Evolutionary conservation across 2,113 vertebrate genomes (phyloP), one percentile per base, ranked within the genome.

Genomic region (Epinephelus fuscoguttatus): DNA sequence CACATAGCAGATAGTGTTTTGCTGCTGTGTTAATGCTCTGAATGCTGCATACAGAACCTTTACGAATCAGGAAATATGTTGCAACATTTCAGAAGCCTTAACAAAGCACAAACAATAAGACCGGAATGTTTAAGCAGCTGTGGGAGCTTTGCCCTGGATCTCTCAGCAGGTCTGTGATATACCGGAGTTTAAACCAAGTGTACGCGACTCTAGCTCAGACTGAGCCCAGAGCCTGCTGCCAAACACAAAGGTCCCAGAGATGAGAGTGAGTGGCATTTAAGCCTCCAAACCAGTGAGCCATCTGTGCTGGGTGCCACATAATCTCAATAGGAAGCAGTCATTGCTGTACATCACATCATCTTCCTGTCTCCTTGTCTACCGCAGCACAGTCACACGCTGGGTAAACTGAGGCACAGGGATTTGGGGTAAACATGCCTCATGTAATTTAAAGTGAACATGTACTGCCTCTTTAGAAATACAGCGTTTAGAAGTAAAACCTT

Each of bases 281-380:
- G 87, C 90, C 71, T 85, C 70, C 74, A 70, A 84, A 88, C 88
- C 82, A 84, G 85, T 21, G 27, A 77, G 89, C 91, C 90, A 92
- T 92, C 91, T 94, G 90, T 89, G 92, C 90, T 81, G 87, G 88
- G 75, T 70, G 80, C 85, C 82, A 83, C 90, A 88, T 90, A 92
- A 91, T 91, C 89, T 91, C 89, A 86, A 85, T 87, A 90, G 84
- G 87, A 89, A 88, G 81, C 84, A 78, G 81, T 82, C 83, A 53
- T 66, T 59, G 69, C 55, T 79, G 53, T 67, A 75, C 85, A 77
- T 86, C 88, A 84, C 86, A 77, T 90, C 78, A 75, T 84, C 77
- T 89, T 92, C 89, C 82, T 82, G 85, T 83, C 79, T 78, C 45
- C 27, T 52, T 27, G 50, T 61, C 37, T n/a, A 53, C 18, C 7